phyloP scores from a whole-genome alignment of 1,140 invertebrate genomes.

The Zelostemma sp. region DNA sequence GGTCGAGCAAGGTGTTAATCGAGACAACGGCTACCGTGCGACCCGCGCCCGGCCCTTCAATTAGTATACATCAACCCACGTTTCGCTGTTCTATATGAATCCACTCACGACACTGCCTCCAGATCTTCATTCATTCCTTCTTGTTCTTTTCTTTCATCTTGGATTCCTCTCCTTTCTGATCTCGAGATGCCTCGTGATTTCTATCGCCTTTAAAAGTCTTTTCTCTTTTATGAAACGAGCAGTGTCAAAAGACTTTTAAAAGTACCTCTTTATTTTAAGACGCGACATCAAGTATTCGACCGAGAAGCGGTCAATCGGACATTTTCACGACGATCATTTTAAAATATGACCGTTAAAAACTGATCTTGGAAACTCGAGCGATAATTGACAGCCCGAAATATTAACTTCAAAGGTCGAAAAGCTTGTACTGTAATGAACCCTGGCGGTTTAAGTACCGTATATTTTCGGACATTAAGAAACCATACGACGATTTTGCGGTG shows the following conservation, averaged over 20 bases:
- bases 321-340: slow-evolving; percentile 5
- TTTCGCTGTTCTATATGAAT: slow-evolving; percentile 28
- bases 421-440: too few relatives aligned
- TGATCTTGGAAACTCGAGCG: not conserved
- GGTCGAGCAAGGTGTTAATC: slow-evolving; percentile 64
- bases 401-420: too few relatives aligned
- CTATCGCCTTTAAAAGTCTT: slow-evolving; percentile 1
- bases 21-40: slow-evolving; percentile 63
- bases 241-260: slow-evolving; percentile 27
- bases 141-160: slow-evolving; percentile 20
- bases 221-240: slow-evolving; percentile 10
- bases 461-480: not conserved
- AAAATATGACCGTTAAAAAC: not conserved
- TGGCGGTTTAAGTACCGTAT: not conserved
- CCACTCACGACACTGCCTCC: slow-evolving; percentile 7
- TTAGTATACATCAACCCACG: slow-evolving; percentile 62
- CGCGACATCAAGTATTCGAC: slow-evolving; percentile 11
- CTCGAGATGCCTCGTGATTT: not conserved
- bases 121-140: slow-evolving; percentile 24
- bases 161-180: not conserved
- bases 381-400: too few relatives aligned
- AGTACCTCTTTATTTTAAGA: slow-evolving; percentile 20
- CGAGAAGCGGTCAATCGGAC: slow-evolving; percentile 28
- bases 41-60: slow-evolving; percentile 64
- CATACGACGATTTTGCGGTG: not conserved